Evolutionary conservation across 2,797 vertebrate genomes (phyloP).

Genomic region (Hippopotamyrus pictus): DNA sequence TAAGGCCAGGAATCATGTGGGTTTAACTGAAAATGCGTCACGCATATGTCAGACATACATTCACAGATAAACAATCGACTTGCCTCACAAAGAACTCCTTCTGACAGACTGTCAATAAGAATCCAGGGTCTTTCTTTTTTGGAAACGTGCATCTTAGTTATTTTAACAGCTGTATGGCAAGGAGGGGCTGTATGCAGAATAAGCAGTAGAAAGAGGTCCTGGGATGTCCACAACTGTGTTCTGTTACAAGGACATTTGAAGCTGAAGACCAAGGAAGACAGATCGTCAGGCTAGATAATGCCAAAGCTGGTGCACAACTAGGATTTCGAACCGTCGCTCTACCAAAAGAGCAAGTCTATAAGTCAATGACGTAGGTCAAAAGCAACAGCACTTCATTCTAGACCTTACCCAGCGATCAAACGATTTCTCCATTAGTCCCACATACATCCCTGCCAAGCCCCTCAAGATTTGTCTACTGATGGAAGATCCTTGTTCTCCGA

Average conservation of each 20-base stretch:
- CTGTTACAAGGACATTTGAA: background rate
- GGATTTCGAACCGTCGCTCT: background rate
- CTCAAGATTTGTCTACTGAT: background rate
- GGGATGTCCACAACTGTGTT: background rate
- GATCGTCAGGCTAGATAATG: background rate
- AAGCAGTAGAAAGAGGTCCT: background rate
- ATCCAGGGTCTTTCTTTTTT: background rate
- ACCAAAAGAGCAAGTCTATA: constrained; percentile 4
- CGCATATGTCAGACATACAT: background rate
- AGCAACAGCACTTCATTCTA: background rate
- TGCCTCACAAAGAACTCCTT: background rate
- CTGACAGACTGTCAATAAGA: constrained; percentile 9
- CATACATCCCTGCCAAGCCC: background rate
- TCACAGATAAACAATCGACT: background rate
- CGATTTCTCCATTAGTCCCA: constrained; percentile 8
- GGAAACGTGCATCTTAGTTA: background rate
- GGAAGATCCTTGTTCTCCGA: background rate
- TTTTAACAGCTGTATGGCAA: constrained; percentile 16
- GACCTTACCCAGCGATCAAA: background rate
- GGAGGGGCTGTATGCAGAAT: background rate
- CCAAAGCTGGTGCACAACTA: background rate
- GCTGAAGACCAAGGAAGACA: background rate
- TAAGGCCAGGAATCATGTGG: background rate
- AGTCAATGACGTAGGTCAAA: background rate
- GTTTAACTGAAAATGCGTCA: background rate